Evolutionary conservation across 2,888 invertebrate genomes (phyloP), one percentile per base, ranked within the genome.

Genomic region (Lumbricus terrestris): DNA sequence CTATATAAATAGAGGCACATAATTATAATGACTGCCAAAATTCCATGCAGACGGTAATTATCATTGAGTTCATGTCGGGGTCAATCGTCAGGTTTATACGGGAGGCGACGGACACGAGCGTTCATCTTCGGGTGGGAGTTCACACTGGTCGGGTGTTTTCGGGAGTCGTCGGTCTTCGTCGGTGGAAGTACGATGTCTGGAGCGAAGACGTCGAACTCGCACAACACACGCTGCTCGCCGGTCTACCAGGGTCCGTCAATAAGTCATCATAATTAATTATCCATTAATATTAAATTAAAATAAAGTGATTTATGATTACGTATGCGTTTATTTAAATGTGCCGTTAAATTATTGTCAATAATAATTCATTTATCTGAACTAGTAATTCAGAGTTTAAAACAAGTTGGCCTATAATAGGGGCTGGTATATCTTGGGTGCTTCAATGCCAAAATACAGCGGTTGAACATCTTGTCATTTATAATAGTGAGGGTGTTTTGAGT

Each of bases 181-280:
- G 98, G 95, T 98, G 98, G 98, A 98, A 98, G 95, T 96, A 97
- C 95, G 98, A 98, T 94, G 98, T 98, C 18, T 98, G 98, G 97
- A 97, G 97, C 92, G 97, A 98, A 95, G 98, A 98, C 95, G 98
- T 98, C 93, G 97, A 97, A 0, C 96, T 95, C 34, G 94, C 95
- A 37, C 94, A 94, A 91, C 93, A 93, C 85, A 94, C 95, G 94
- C 94, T 94, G 92, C 92, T 93, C 47, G 97, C 97, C 1, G 98
- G 98, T 2, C 97, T 97, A 94, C 97, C 98, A 8, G 98, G 98
- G 96, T 97, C 95, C 18, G 91, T 89, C n/a, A 38, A 82, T 89
- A 35, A 69, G 15, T 82, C 0, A 89, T 15, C 18, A n/a, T 90
- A 13, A 88, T 89, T 35, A 38, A 38, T n/a, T 34, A 0, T 23